Evolutionary conservation across 2,113 vertebrate species (phyloP).

Genomic region (Rhadina sibilatrix): DNA sequence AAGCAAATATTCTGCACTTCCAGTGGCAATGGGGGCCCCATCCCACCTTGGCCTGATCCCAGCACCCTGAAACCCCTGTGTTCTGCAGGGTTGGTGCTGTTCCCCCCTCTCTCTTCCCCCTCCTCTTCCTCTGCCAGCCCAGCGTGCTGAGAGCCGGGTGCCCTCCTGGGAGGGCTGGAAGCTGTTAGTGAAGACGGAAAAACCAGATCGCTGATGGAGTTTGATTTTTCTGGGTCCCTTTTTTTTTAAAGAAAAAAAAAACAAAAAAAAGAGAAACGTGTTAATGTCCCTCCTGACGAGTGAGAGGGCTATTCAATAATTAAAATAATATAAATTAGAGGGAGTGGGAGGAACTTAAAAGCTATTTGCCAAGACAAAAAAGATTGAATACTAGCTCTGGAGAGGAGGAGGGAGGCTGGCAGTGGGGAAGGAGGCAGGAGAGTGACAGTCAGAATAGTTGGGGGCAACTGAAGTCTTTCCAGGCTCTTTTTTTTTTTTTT

Average conservation of each 20-base stretch:
- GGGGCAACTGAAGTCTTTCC: background rate
- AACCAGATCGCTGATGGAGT: conserved; percentile 42
- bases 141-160: background rate
- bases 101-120: background rate
- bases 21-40: background rate
- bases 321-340: conserved; percentile 73
- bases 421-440: background rate
- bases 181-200: conserved; percentile 38
- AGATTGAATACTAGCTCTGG: conserved; percentile 29
- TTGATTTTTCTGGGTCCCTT: conserved; percentile 55
- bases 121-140: background rate
- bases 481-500: background rate
- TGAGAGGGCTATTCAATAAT: conserved; percentile 72
- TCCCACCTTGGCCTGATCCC: background rate
- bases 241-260: background rate
- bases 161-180: conserved; percentile 49
- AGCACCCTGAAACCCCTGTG: background rate
- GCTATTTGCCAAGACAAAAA: conserved; percentile 66
- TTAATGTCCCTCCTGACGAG: conserved; percentile 56
- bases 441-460: background rate
- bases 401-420: background rate
- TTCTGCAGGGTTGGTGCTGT: background rate
- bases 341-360: conserved; percentile 66
- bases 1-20: background rate
- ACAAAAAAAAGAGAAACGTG: background rate